phyloP scores from a whole-genome alignment of 2,113 vertebrate species.

The Vulpes lagopus region DNA sequence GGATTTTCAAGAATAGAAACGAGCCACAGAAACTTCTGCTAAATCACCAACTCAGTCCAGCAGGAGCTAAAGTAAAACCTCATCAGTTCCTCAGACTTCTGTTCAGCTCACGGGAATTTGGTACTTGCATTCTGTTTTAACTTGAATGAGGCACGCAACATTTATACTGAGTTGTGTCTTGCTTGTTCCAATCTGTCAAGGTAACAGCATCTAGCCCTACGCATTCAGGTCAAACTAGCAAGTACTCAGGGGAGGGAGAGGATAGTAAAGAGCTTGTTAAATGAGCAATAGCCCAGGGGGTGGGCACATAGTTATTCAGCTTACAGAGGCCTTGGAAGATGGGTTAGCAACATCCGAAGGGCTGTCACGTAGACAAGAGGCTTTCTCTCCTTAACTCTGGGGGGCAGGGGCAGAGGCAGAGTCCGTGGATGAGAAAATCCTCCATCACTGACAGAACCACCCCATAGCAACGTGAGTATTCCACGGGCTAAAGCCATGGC shows the following conservation, averaged over 20 bases:
- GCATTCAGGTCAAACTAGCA: neutral
- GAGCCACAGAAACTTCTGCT: neutral
- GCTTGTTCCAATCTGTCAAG: neutral
- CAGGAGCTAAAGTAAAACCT: neutral
- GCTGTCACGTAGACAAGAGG: rapidly evolving
- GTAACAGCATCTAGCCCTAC: neutral
- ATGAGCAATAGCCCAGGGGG: neutral
- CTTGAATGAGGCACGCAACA: neutral
- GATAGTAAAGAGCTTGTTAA: neutral
- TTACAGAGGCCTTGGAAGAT: neutral
- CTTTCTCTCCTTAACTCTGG: neutral
- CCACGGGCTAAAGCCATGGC: neutral
- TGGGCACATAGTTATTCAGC: neutral
- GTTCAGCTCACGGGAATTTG: neutral
- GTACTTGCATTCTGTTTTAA: neutral
- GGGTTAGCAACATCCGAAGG: neutral
- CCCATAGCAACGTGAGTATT: too few relatives aligned
- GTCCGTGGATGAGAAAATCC: neutral
- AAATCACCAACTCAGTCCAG: neutral
- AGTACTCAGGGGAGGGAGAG: neutral
- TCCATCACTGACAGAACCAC: neutral
- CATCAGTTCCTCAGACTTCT: neutral
- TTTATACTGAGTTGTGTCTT: slow-evolving; percentile 42
- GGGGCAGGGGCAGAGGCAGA: too few relatives aligned
- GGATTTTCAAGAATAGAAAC: neutral